These are phyloP conservation scores for Chorisops tibialis DNA, from an alignment of 2,888 invertebrate genomes.

Conservation along the genomic window DNA sequence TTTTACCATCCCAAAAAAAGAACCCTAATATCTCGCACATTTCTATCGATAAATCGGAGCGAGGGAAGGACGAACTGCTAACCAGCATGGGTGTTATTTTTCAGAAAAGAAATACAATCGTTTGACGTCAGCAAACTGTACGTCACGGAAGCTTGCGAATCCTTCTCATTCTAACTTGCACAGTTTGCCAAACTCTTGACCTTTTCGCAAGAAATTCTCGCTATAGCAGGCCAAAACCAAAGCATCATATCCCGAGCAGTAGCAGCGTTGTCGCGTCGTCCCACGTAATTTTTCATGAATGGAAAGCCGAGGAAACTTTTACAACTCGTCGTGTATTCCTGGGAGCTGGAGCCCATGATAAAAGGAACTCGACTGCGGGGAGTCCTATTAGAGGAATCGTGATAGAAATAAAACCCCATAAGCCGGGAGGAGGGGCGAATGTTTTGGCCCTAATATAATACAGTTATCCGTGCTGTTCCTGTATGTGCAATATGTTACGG, in stretches of 20 bases:
- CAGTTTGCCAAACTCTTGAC: constrained; percentile 1
- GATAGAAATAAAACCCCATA: constrained; percentile 10
- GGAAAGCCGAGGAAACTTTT: constrained; percentile 24
- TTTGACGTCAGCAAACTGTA: constrained; percentile 31
- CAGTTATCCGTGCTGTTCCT: not conserved
- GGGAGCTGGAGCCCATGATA: not conserved
- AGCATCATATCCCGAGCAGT: not conserved
- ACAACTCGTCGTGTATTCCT: constrained; percentile 25
- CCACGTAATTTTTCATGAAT: constrained; percentile 31
- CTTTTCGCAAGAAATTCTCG: not conserved
- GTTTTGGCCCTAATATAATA: no score
- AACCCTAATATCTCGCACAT: no score
- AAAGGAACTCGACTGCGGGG: not conserved
- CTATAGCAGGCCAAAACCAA: not conserved
- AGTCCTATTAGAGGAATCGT: constrained; percentile 8
- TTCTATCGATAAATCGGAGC: no score
- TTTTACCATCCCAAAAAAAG: no score
- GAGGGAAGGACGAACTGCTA: not conserved
- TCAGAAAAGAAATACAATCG: not conserved
- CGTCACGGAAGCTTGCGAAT: constrained; percentile 26
- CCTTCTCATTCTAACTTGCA: constrained; percentile 8
- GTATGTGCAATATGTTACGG: not conserved
- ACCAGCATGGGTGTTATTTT: not conserved
- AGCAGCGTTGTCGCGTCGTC: constrained; percentile 8
- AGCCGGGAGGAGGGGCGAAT: not conserved